These are phyloP conservation scores for Rhynchophorus ferrugineus DNA, from an alignment of 1,140 invertebrate species.

Conservation along the genomic window DNA sequence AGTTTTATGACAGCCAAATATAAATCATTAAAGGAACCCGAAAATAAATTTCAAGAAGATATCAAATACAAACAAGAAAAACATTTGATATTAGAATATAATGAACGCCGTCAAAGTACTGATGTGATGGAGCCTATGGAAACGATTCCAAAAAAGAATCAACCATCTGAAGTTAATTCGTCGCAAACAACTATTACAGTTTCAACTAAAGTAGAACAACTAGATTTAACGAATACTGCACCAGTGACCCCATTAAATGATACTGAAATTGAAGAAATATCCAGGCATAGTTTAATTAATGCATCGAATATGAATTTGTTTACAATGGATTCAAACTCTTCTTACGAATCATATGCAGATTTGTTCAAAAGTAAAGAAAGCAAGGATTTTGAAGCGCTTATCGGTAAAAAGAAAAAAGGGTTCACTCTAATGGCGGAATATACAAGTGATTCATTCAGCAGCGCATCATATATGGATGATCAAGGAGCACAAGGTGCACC, in stretches of 20 bases:
- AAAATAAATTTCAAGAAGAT: too few species aligned
- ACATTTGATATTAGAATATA: too few species aligned
- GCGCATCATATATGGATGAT: too few species aligned
- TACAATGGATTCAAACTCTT: constrained; percentile 9
- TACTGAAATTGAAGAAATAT: constrained; percentile 12
- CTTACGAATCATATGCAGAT: constrained; percentile 20
- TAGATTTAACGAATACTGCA: constrained; percentile 6
- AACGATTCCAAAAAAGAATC: too few species aligned
- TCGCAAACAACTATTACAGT: constrained; percentile 2
- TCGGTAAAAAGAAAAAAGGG: constrained; percentile 2
- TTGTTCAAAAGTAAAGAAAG: constrained; percentile 21
- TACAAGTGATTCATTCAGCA: not conserved
- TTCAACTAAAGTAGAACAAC: constrained; percentile 7
- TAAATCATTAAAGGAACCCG: not conserved
- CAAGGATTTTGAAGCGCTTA: constrained; percentile 15
- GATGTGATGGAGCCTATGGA: too few species aligned
- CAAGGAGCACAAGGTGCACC: constrained; percentile 1
- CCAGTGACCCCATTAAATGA: not conserved
- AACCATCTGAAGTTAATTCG: too few species aligned
- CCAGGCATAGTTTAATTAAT: not conserved
- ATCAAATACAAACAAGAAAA: too few species aligned
- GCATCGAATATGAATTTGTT: constrained; percentile 22
- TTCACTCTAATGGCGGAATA: constrained; percentile 12
- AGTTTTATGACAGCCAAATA: too few species aligned
- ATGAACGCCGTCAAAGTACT: too few species aligned